phyloP scores from a whole-genome alignment of 1,140 invertebrate genomes.

The Drosophila elegans region DNA sequence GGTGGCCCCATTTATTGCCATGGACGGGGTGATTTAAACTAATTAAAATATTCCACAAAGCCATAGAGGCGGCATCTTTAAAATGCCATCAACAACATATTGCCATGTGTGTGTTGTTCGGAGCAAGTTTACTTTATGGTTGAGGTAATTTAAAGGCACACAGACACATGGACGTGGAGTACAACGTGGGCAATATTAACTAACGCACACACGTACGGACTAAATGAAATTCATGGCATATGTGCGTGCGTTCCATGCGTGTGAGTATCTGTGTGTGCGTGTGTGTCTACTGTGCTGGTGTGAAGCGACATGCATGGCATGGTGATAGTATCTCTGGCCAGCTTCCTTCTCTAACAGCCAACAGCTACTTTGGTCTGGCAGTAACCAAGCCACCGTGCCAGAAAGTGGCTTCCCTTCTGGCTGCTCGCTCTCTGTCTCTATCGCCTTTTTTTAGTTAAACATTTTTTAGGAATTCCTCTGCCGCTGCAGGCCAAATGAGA shows the following conservation, averaged over 20 bases:
- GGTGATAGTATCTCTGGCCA: conserved; percentile 70
- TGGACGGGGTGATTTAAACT: conserved; percentile 34
- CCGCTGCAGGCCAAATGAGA: conserved; percentile 79
- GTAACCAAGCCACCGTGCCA: conserved; percentile 54
- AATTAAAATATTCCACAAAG: conserved; percentile 63
- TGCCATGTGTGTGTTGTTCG: conserved; percentile 27
- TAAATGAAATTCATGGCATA: conserved; percentile 84
- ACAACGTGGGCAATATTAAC: conserved; percentile 75
- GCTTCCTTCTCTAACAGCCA: conserved; percentile 55
- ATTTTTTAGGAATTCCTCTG: conserved; percentile 63
- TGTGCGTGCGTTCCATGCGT: conserved; percentile 72
- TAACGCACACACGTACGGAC: conserved; percentile 78
- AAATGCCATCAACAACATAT: conserved; percentile 69
- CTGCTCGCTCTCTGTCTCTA: neutral
- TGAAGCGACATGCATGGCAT: conserved; percentile 73
- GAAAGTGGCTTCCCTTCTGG: conserved; percentile 54
- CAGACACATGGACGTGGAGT: conserved; percentile 21
- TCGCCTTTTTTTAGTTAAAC: conserved; percentile 31
- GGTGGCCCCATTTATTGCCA: conserved; percentile 7
- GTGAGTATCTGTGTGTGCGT: conserved; percentile 34
- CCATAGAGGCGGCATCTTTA: conserved; percentile 42
- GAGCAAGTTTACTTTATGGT: conserved; percentile 70
- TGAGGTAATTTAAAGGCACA: conserved; percentile 76
- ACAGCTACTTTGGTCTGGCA: conserved; percentile 48
- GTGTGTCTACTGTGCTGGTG: conserved; percentile 33